These are phyloP conservation scores for Lampris megalopsis DNA, from an alignment of 2,113 vertebrate genomes.

Conservation along the genomic window DNA sequence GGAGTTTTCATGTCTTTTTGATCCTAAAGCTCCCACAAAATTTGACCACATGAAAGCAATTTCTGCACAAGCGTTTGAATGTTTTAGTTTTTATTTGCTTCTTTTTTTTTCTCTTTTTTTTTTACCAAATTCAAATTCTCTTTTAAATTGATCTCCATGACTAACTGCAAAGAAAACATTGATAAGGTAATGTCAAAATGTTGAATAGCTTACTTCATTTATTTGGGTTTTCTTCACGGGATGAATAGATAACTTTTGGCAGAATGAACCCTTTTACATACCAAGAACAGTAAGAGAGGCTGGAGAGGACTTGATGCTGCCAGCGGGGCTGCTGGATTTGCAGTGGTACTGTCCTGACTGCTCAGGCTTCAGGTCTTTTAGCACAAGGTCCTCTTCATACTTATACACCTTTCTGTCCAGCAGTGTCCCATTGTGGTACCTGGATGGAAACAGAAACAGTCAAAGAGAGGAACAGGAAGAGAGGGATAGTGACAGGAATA, in stretches of 20 bases:
- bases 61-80: too few relatives aligned
- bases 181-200: too few relatives aligned
- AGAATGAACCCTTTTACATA: conserved; percentile 68
- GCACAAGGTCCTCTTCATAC: conserved; percentile 83
- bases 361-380: conserved; percentile 78
- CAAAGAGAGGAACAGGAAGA: not conserved
- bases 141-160: too few relatives aligned
- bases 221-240: not conserved
- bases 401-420: conserved; percentile 82
- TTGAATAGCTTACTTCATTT: too few relatives aligned
- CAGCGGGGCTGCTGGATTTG: conserved; percentile 88
- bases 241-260: not conserved
- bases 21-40: conserved; percentile 1
- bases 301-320: conserved; percentile 85
- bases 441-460: conserved; percentile 53
- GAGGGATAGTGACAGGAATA: not conserved
- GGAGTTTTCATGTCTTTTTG: conserved; percentile 10
- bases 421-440: conserved; percentile 95
- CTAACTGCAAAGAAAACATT: too few relatives aligned
- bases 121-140: too few relatives aligned
- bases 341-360: conserved; percentile 91
- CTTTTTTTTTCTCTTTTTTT: too few relatives aligned
- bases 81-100: too few relatives aligned
- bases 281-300: conserved; percentile 88
- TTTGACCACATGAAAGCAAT: too few relatives aligned